phyloP scores from a whole-genome alignment of 2,797 vertebrate genomes.

The Halcyon smyrnensis region DNA sequence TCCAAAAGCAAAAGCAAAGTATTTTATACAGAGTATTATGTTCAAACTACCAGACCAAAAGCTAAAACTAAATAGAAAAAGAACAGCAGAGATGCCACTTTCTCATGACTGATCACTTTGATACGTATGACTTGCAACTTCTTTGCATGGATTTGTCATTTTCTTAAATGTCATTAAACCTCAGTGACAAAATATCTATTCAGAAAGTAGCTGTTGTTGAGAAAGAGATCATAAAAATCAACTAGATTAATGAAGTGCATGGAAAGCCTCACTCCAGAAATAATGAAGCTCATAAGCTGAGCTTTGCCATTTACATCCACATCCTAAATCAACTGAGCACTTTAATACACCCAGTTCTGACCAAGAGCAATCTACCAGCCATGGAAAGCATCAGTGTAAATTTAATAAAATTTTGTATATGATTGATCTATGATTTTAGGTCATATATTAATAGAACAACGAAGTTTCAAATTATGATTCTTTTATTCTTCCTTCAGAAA shows the following conservation, averaged over 20 bases:
- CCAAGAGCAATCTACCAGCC: neutral
- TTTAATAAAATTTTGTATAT: neutral
- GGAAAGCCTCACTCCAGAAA: slow-evolving; percentile 5
- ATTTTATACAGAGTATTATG: neutral
- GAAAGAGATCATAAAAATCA: slow-evolving; percentile 50
- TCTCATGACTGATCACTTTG: slow-evolving; percentile 25
- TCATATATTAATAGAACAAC: neutral
- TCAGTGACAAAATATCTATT: slow-evolving; percentile 36
- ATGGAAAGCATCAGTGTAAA: neutral
- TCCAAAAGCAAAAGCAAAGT: neutral
- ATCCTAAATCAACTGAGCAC: slow-evolving; percentile 21
- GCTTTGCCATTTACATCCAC: neutral
- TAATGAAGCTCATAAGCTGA: slow-evolving; percentile 33
- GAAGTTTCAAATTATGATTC: neutral
- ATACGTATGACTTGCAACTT: neutral
- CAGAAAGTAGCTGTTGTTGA: slow-evolving; percentile 10
- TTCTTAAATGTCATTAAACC: slow-evolving; percentile 33
- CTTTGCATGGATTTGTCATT: neutral
- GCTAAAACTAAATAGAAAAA: neutral
- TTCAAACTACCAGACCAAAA: neutral
- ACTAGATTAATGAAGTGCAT: slow-evolving; percentile 16
- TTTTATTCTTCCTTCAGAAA: neutral
- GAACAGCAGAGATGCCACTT: neutral
- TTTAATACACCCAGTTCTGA: neutral
- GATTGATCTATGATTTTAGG: neutral